Conservation (phyloP, 1,140 invertebrate genomes). For the Musca vetustissima region DNA sequence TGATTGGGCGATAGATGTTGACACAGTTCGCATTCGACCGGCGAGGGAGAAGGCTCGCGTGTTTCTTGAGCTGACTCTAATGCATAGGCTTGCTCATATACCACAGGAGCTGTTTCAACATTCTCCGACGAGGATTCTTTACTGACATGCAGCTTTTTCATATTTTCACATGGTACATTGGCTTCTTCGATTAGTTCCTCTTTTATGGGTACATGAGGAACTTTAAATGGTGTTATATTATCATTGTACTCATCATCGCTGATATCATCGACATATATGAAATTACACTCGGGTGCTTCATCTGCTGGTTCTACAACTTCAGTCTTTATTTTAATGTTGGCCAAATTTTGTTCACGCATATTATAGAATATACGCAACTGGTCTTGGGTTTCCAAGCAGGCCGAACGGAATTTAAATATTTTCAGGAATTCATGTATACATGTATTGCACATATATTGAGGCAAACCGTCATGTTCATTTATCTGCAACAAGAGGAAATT, state of each 20-base stretch:
- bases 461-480: slow-evolving; percentile 37
- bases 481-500: slow-evolving; percentile 18
- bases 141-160: too few species aligned
- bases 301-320: slow-evolving; percentile 35
- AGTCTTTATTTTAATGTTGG: slow-evolving; percentile 37
- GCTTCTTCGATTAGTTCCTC: slow-evolving; percentile 42
- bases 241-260: slow-evolving; percentile 40
- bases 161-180: slow-evolving; percentile 22
- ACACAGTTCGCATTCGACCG: slow-evolving; percentile 37
- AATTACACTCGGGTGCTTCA: slow-evolving; percentile 36
- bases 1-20: slow-evolving; percentile 27
- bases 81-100: background rate
- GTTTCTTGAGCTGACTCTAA: background rate
- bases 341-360: slow-evolving; percentile 27
- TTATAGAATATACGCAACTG: slow-evolving; percentile 36
- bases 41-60: too few species aligned
- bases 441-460: slow-evolving; percentile 42
- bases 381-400: slow-evolving; percentile 40
- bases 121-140: background rate
- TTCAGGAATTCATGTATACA: slow-evolving; percentile 42
- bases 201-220: slow-evolving; percentile 49
- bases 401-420: slow-evolving; percentile 38
- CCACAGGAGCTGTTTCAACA: too few species aligned
- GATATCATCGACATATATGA: slow-evolving; percentile 41
- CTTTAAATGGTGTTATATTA: slow-evolving; percentile 40